Conservation (phyloP, 2,797 vertebrate genomes). For the Eremophila alpestris region DNA sequence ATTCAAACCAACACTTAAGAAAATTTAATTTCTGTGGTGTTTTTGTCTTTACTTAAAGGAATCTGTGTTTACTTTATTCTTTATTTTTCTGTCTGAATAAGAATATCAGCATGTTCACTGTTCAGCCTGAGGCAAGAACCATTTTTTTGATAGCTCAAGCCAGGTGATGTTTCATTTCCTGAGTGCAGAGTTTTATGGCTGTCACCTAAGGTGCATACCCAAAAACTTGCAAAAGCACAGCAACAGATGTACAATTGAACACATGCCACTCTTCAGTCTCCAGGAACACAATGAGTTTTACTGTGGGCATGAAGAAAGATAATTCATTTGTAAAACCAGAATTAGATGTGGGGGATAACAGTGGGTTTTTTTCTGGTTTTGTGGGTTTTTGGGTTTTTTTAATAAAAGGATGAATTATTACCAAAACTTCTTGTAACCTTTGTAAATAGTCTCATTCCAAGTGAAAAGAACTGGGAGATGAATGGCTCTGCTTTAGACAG, state of each 20-base stretch:
- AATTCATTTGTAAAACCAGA: neutral
- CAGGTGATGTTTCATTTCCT: neutral
- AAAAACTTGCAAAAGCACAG: neutral
- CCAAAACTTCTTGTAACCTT: neutral
- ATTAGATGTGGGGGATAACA: neutral
- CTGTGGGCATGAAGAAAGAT: neutral
- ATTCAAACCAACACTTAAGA: neutral
- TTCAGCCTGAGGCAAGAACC: neutral
- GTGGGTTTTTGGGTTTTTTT: neutral
- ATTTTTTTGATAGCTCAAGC: neutral
- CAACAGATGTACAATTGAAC: rapidly evolving
- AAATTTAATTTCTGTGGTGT: neutral
- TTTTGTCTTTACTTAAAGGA: neutral
- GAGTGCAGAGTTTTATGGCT: neutral
- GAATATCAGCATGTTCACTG: neutral
- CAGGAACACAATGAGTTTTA: neutral
- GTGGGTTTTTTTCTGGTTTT: neutral
- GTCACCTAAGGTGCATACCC: neutral
- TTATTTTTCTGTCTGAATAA: neutral
- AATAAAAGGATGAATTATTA: neutral
- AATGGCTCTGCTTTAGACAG: neutral
- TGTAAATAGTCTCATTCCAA: neutral
- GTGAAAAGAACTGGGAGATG: neutral
- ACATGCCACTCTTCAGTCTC: rapidly evolving
- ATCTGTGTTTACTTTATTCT: neutral